phyloP scores from a whole-genome alignment of 2,113 vertebrate species.

The Tursiops truncatus region DNA sequence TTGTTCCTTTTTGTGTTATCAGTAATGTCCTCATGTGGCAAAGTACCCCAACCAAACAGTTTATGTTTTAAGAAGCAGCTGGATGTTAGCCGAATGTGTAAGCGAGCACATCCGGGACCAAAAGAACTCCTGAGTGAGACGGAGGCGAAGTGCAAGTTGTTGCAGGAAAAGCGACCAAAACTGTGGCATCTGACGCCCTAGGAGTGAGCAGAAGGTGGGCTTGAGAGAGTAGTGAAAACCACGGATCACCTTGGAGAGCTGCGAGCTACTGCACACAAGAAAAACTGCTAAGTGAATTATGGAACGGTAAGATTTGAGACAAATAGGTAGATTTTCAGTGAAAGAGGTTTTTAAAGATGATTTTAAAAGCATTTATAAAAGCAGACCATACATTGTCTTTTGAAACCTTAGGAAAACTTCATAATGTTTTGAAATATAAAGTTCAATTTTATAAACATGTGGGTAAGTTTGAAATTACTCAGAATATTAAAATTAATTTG shows the following conservation, averaged over 20 bases:
- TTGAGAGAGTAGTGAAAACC: neutral
- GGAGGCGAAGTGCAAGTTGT: neutral
- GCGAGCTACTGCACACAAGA: neutral
- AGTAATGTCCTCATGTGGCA: neutral
- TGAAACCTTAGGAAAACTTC: constrained; percentile 79
- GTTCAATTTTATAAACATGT: constrained; percentile 83
- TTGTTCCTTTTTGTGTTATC: neutral
- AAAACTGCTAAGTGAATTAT: neutral
- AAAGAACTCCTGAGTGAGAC: neutral
- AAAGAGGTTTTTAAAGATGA: constrained; percentile 58
- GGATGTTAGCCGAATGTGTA: neutral
- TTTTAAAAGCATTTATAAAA: constrained; percentile 80
- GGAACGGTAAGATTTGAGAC: constrained; percentile 55
- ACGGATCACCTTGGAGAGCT: neutral
- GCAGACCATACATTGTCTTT: constrained; percentile 77
- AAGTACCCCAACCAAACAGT: neutral
- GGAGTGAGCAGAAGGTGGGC: neutral
- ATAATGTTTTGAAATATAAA: constrained; percentile 78
- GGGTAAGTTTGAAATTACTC: constrained; percentile 79
- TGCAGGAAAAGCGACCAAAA: neutral
- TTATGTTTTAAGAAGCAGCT: neutral
- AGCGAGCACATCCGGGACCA: neutral
- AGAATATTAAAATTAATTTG: constrained; percentile 86
- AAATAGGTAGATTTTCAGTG: constrained; percentile 53
- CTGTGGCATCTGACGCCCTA: accelerated